These are phyloP conservation scores for Cecropterus lyciades DNA, from an alignment of 1,140 invertebrate genomes.

Conservation along the genomic window DNA sequence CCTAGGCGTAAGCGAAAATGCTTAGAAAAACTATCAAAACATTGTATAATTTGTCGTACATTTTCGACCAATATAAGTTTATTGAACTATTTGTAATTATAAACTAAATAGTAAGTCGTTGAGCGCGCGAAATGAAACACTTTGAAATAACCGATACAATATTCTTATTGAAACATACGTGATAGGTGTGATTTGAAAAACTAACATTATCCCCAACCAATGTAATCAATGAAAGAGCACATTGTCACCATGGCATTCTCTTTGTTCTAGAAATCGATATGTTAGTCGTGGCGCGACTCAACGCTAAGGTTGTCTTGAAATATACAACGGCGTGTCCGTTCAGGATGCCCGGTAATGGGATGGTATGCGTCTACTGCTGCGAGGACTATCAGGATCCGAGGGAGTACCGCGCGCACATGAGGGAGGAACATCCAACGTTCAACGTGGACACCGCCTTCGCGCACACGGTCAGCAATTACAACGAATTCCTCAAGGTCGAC, in stretches of 20 bases:
- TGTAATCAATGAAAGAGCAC: constrained; percentile 37
- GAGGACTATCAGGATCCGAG: constrained; percentile 59
- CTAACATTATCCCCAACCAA: constrained; percentile 13
- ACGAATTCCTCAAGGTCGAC: constrained; percentile 65
- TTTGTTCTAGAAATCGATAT: constrained; percentile 73
- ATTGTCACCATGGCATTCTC: constrained; percentile 58
- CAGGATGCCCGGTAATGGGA: constrained; percentile 55
- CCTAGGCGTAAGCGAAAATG: no score
- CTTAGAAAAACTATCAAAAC: no score
- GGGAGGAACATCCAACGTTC: constrained; percentile 48
- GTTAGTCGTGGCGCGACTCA: constrained; percentile 59
- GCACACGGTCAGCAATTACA: constrained; percentile 52
- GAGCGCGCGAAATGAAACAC: constrained; percentile 4
- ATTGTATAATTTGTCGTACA: no score
- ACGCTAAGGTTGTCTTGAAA: constrained; percentile 67
- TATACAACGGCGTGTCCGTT: constrained; percentile 69
- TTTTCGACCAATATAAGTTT: no score
- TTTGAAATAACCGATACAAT: no score
- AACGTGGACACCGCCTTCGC: constrained; percentile 62
- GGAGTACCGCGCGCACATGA: constrained; percentile 57
- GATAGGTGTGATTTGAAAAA: background rate
- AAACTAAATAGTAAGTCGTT: background rate
- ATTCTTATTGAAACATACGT: background rate
- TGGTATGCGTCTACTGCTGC: constrained; percentile 71
- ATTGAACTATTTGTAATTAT: no score